These are phyloP conservation scores for Drosophila pegasa DNA, from an alignment of 2,888 invertebrate species.

Conservation along the genomic window DNA sequence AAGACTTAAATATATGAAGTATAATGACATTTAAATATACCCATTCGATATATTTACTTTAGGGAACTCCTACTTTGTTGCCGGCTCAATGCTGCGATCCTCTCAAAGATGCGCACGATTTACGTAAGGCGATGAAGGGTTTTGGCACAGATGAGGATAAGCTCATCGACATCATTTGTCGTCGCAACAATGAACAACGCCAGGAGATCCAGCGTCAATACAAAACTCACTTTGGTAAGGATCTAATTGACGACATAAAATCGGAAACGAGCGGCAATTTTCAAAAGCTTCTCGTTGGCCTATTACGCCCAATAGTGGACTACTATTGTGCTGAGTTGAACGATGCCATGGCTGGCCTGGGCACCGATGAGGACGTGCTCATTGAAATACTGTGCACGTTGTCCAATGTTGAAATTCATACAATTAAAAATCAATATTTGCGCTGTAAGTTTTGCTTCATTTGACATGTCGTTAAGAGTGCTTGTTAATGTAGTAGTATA, in stretches of 20 bases:
- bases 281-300: constrained; percentile 91
- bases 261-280: constrained; percentile 96
- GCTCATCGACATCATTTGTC: constrained; percentile 93
- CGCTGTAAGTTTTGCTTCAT: constrained; percentile 87
- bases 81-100: constrained; percentile 92
- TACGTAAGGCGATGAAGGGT: constrained; percentile 97
- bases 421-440: constrained; percentile 91
- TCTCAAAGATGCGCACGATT: constrained; percentile 91
- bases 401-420: constrained; percentile 93
- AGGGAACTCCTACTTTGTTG: constrained; percentile 89
- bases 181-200: constrained; percentile 93
- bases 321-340: constrained; percentile 92
- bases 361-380: constrained; percentile 93
- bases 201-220: constrained; percentile 86
- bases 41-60: constrained; percentile 6
- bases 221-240: constrained; percentile 86
- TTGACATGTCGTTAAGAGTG: neutral
- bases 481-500: neutral
- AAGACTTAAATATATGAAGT: too few relatives aligned
- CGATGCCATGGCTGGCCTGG: constrained; percentile 93
- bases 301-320: constrained; percentile 94
- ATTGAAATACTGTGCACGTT: constrained; percentile 96
- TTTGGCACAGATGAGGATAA: constrained; percentile 95
- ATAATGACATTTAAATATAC: neutral
- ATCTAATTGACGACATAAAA: constrained; percentile 92